phyloP scores from a whole-genome alignment of 2,113 vertebrate species.

The Ornithorhynchus anatinus region DNA sequence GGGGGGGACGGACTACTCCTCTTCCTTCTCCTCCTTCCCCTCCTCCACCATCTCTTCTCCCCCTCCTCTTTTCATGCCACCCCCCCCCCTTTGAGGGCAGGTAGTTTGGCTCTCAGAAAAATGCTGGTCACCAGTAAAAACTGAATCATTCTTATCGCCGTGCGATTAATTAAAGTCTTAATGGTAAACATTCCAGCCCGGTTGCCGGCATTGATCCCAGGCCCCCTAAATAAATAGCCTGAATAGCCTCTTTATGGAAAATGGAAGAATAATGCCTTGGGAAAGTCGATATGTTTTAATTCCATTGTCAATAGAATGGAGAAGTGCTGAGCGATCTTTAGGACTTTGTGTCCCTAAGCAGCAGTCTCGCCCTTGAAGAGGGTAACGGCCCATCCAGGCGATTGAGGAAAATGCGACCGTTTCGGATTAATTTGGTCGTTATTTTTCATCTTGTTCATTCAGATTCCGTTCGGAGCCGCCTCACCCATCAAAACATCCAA shows the following conservation, averaged over 20 bases:
- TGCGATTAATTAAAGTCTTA: slow-evolving; percentile 2
- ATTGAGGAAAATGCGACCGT: slow-evolving; percentile 30
- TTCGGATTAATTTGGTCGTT: slow-evolving; percentile 12
- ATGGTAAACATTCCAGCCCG: slow-evolving; percentile 6
- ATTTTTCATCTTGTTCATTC: slow-evolving; percentile 14
- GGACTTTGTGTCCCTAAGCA: slow-evolving; percentile 14
- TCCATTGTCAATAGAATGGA: slow-evolving; percentile 24
- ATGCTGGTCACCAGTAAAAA: not conserved
- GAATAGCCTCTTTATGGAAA: slow-evolving; percentile 27
- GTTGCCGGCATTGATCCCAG: not conserved
- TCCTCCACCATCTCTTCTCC: no score
- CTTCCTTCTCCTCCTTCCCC: no score
- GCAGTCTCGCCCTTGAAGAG: not conserved
- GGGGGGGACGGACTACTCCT: no score
- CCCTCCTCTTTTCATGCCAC: no score
- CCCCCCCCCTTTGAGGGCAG: no score
- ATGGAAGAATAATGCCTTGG: not conserved
- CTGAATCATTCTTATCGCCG: not conserved
- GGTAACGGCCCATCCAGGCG: not conserved
- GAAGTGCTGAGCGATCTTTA: slow-evolving; percentile 13
- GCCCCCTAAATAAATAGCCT: slow-evolving; percentile 3
- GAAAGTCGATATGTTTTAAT: slow-evolving; percentile 3
- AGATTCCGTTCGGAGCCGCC: slow-evolving; percentile 34
- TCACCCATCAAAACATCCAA: slow-evolving; percentile 67
- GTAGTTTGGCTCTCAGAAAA: no score